phyloP scores from a whole-genome alignment of 2,888 invertebrate genomes.

The Phyllotreta striolata region DNA sequence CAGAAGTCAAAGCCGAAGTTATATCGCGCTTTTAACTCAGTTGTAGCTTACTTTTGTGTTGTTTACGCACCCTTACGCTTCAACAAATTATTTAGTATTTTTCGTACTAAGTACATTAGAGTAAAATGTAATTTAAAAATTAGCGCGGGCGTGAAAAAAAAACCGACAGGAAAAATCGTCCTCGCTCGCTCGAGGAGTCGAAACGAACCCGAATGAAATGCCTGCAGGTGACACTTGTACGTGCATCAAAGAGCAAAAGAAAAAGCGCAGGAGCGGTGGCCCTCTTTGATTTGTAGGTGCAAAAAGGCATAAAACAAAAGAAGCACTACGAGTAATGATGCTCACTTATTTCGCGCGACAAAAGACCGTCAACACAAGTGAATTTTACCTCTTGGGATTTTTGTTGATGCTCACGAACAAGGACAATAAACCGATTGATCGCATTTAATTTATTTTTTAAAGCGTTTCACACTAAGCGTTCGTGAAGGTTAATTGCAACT shows the following conservation, averaged over 20 bases:
- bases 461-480: too few relatives aligned
- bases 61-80: too few relatives aligned
- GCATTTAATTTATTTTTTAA: too few relatives aligned
- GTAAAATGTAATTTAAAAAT: too few relatives aligned
- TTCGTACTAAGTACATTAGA: too few relatives aligned
- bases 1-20: too few relatives aligned
- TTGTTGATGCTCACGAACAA: too few relatives aligned
- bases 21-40: too few relatives aligned
- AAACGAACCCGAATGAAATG: slow-evolving; percentile 16
- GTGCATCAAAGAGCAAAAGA: slow-evolving; percentile 24
- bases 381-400: slow-evolving; percentile 32
- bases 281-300: slow-evolving; percentile 36
- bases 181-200: background rate
- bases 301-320: slow-evolving; percentile 42
- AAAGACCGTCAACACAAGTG: slow-evolving; percentile 42
- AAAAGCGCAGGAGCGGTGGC: slow-evolving; percentile 4
- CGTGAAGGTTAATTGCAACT: too few relatives aligned
- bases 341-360: slow-evolving; percentile 43
- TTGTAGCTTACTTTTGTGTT: too few relatives aligned
- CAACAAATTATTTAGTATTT: too few relatives aligned
- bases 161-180: background rate
- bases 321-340: slow-evolving; percentile 41
- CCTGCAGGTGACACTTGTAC: slow-evolving; percentile 29
- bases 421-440: too few relatives aligned
- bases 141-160: background rate